These are phyloP conservation scores for Andrena minutula DNA, from an alignment of 2,888 invertebrate species.

Conservation along the genomic window DNA sequence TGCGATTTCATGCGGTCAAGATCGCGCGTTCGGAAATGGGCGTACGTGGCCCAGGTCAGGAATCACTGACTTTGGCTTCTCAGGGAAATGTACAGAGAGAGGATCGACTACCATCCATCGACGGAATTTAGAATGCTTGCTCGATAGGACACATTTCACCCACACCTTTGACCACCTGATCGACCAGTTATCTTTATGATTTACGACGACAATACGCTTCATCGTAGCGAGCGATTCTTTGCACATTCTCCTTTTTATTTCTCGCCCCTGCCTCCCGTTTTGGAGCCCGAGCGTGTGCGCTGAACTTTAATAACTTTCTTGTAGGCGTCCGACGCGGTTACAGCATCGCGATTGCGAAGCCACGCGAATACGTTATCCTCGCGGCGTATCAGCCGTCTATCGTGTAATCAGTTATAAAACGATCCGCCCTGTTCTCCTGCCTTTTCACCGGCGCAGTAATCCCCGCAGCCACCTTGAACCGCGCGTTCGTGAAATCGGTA, in stretches of 20 bases:
- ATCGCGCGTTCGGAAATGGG: not conserved
- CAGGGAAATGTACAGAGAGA: too few species aligned
- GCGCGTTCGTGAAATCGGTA: slow-evolving; percentile 41
- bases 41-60: not conserved
- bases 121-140: too few species aligned
- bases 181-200: not conserved
- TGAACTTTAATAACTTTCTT: slow-evolving; percentile 62
- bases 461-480: slow-evolving; percentile 26
- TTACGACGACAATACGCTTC: slow-evolving; percentile 11
- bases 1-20: slow-evolving; percentile 1
- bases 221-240: slow-evolving; percentile 18
- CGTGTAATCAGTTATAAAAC: slow-evolving; percentile 68
- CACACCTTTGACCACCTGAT: too few species aligned
- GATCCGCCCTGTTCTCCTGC: slow-evolving; percentile 66
- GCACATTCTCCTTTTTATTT: slow-evolving; percentile 28
- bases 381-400: slow-evolving; percentile 49
- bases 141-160: too few species aligned
- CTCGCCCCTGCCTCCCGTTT: slow-evolving; percentile 11
- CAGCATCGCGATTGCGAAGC: slow-evolving; percentile 53
- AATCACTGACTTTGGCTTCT: not conserved
- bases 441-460: slow-evolving; percentile 54
- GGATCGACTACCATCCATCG: too few species aligned
- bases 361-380: slow-evolving; percentile 53
- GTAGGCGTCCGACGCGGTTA: slow-evolving; percentile 50
- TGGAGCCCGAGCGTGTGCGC: slow-evolving; percentile 22